phyloP scores from a whole-genome alignment of 2,888 invertebrate genomes.

The Drosophila setosimentum region DNA sequence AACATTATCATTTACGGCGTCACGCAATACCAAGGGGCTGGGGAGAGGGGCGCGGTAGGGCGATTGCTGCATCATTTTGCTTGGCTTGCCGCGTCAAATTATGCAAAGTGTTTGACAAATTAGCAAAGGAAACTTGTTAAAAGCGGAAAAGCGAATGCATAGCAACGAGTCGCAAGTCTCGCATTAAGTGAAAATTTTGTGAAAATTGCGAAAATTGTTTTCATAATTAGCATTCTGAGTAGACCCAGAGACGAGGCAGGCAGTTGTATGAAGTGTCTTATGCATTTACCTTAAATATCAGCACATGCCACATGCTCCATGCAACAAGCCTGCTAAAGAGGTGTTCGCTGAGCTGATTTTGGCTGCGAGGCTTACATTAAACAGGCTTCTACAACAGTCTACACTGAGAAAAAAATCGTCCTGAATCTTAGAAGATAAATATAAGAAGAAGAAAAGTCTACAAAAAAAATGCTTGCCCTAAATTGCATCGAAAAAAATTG shows the following conservation, averaged over 20 bases:
- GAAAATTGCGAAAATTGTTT: constrained; percentile 69
- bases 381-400: not conserved
- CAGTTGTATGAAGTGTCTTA: not conserved
- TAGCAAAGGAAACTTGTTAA: constrained; percentile 79
- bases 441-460: not conserved
- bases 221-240: constrained; percentile 73
- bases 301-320: constrained; percentile 12
- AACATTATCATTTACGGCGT: constrained; percentile 34
- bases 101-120: constrained; percentile 82
- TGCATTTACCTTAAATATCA: constrained; percentile 14
- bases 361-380: not conserved
- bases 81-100: constrained; percentile 65
- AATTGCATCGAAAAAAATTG: no score
- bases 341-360: not conserved
- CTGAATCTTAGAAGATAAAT: not conserved
- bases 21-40: constrained; percentile 17
- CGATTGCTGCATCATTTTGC: constrained; percentile 35
- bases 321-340: constrained; percentile 1
- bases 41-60: not conserved
- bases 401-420: not conserved
- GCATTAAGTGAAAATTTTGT: constrained; percentile 60
- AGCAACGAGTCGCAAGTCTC: constrained; percentile 69
- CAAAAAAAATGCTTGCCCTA: no score
- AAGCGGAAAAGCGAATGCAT: constrained; percentile 79
- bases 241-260: constrained; percentile 4